These are phyloP conservation scores for Drosophila kurseongensis DNA, from an alignment of 1,140 invertebrate genomes.

Conservation along the genomic window DNA sequence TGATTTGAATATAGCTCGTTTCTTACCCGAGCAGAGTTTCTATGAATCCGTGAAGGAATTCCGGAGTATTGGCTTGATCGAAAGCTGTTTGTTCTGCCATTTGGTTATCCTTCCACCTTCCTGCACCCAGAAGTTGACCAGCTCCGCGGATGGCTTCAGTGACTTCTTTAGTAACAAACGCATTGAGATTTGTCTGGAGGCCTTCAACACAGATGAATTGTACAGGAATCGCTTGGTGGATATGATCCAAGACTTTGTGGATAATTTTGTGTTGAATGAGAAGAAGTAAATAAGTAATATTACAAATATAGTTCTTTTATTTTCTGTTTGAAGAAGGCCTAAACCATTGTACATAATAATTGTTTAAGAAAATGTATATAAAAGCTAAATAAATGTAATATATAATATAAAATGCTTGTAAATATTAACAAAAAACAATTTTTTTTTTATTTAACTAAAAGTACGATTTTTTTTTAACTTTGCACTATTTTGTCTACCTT, in stretches of 20 bases:
- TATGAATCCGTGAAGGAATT: constrained; percentile 84
- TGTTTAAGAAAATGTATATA: neutral
- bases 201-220: constrained; percentile 78
- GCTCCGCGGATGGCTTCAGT: constrained; percentile 75
- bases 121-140: constrained; percentile 78
- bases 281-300: neutral
- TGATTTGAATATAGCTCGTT: constrained; percentile 75
- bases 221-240: constrained; percentile 84
- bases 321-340: neutral
- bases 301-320: too few species aligned
- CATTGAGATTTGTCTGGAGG: constrained; percentile 84
- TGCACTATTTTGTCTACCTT: too few species aligned
- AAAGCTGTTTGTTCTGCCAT: constrained; percentile 85
- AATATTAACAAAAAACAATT: too few species aligned
- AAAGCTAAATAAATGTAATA: neutral
- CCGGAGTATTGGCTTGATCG: constrained; percentile 85
- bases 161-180: constrained; percentile 84
- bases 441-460: too few species aligned
- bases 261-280: constrained; percentile 80
- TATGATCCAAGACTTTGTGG: constrained; percentile 85
- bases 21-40: constrained; percentile 84
- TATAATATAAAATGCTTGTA: neutral
- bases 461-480: neutral
- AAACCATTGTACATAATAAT: neutral
- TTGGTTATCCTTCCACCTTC: constrained; percentile 81